These are phyloP conservation scores for Perca flavescens DNA, from an alignment of 2,113 vertebrate species.

Conservation along the genomic window DNA sequence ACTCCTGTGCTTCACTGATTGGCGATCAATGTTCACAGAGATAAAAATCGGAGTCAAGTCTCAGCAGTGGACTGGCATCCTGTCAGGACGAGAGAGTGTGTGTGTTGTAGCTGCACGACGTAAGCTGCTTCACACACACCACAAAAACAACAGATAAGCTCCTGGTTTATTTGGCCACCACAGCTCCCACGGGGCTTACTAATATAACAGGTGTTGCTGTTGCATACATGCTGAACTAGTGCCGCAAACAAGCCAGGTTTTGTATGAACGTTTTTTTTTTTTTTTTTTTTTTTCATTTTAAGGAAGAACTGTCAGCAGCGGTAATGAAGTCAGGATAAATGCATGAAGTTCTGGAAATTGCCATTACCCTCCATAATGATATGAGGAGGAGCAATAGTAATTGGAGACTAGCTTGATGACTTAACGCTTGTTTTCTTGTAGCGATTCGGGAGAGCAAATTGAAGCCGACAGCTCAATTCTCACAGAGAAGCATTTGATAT, in stretches of 20 bases:
- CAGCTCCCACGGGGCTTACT: neutral
- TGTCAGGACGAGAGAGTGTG: slow-evolving; percentile 15
- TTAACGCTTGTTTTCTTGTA: slow-evolving; percentile 56
- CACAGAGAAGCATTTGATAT: slow-evolving; percentile 65
- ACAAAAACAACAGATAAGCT: slow-evolving; percentile 49
- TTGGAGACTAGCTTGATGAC: slow-evolving; percentile 14
- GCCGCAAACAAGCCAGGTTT: neutral
- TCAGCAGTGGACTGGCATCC: slow-evolving; percentile 35
- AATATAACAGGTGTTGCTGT: neutral
- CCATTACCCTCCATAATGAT: slow-evolving; percentile 24
- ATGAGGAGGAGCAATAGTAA: neutral
- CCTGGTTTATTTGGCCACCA: slow-evolving; percentile 6
- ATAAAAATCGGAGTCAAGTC: slow-evolving; percentile 50
- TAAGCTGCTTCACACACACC: slow-evolving; percentile 41
- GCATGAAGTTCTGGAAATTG: neutral
- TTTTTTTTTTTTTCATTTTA: neutral
- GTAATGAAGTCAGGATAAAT: slow-evolving; percentile 25
- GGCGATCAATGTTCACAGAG: slow-evolving; percentile 46
- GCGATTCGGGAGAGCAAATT: slow-evolving; percentile 36
- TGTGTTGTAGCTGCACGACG: slow-evolving; percentile 28
- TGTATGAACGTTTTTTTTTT: neutral
- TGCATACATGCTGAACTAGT: neutral
- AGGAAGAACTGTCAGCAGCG: neutral
- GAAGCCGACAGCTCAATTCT: slow-evolving; percentile 62
- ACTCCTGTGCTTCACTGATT: slow-evolving; percentile 3